Evolutionary conservation across 1,140 invertebrate species (phyloP).

Genomic region (Hermetia illucens): DNA sequence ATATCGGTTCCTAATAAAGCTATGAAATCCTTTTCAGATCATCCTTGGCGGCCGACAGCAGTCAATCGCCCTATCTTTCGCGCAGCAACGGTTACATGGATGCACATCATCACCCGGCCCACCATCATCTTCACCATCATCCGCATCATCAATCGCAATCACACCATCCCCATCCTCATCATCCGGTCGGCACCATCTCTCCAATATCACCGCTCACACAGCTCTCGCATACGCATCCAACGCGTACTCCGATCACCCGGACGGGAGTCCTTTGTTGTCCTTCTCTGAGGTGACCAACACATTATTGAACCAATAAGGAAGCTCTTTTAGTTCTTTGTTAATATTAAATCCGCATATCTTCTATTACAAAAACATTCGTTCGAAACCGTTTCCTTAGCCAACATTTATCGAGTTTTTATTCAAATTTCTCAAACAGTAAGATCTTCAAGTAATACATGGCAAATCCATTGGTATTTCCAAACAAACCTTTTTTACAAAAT

Average conservation of each 20-base stretch:
- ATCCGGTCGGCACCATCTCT: slow-evolving; percentile 9
- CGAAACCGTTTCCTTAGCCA: too few relatives aligned
- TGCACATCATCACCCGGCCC: slow-evolving; percentile 22
- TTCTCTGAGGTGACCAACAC: slow-evolving; percentile 74
- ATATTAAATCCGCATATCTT: too few relatives aligned
- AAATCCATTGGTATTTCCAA: too few relatives aligned
- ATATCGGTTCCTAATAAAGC: too few relatives aligned
- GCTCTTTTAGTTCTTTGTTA: too few relatives aligned
- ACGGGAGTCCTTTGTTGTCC: slow-evolving; percentile 66
- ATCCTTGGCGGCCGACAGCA: slow-evolving; percentile 5
- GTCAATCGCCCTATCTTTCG: slow-evolving; percentile 9
- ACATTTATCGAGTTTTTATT: too few relatives aligned
- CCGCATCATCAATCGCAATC: slow-evolving; percentile 42
- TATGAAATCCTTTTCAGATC: slow-evolving; percentile 1
- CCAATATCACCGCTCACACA: slow-evolving; percentile 35
- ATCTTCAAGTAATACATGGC: too few relatives aligned
- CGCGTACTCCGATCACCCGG: slow-evolving; percentile 37
- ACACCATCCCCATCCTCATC: slow-evolving; percentile 34
- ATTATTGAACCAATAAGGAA: slow-evolving; percentile 47
- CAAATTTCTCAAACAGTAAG: too few relatives aligned
- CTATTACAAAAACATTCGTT: too few relatives aligned
- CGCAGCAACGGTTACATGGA: slow-evolving; percentile 17
- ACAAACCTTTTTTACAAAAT: too few relatives aligned
- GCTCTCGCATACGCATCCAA: slow-evolving; percentile 22
- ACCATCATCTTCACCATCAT: slow-evolving; percentile 41